Conservation (phyloP, 2,888 invertebrate species). For the Ichneumoninae sp. region DNA sequence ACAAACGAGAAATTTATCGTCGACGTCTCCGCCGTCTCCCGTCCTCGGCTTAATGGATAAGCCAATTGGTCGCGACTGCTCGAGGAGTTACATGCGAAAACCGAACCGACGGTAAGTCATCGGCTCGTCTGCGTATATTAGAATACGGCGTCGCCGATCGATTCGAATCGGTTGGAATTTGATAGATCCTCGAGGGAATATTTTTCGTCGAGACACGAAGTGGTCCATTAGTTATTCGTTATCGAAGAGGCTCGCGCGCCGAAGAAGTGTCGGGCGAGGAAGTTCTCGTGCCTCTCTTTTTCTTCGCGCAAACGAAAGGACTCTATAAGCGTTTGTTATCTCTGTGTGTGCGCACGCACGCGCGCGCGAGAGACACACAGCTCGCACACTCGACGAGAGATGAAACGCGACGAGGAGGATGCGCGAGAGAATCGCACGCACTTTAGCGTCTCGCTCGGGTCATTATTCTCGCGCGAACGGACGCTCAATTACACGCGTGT, state of each 20-base stretch:
- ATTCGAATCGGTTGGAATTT: constrained; percentile 59
- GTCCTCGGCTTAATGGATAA: constrained; percentile 31
- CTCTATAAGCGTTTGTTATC: constrained; percentile 4
- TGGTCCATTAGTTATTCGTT: constrained; percentile 65
- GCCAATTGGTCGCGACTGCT: constrained; percentile 24
- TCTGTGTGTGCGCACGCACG: neutral
- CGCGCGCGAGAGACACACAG: constrained; percentile 22
- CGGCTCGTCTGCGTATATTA: constrained; percentile 31
- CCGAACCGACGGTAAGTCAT: neutral
- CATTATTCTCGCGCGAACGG: constrained; percentile 72
- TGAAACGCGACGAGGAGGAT: constrained; percentile 21
- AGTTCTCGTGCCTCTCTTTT: neutral
- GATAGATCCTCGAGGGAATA: constrained; percentile 49
- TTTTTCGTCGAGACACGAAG: constrained; percentile 52
- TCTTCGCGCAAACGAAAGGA: constrained; percentile 10
- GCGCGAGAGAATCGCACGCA: constrained; percentile 62
- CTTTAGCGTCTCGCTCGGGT: constrained; percentile 64
- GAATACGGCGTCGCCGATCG: constrained; percentile 54
- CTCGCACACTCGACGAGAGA: constrained; percentile 35
- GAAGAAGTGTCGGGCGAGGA: neutral
- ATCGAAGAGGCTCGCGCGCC: constrained; percentile 56
- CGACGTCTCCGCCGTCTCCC: neutral
- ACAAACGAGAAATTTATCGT: constrained; percentile 34
- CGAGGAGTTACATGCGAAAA: neutral
- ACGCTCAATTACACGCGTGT: constrained; percentile 74